Conservation (phyloP, 2,113 vertebrate genomes). For the Apaloderma vittatum region DNA sequence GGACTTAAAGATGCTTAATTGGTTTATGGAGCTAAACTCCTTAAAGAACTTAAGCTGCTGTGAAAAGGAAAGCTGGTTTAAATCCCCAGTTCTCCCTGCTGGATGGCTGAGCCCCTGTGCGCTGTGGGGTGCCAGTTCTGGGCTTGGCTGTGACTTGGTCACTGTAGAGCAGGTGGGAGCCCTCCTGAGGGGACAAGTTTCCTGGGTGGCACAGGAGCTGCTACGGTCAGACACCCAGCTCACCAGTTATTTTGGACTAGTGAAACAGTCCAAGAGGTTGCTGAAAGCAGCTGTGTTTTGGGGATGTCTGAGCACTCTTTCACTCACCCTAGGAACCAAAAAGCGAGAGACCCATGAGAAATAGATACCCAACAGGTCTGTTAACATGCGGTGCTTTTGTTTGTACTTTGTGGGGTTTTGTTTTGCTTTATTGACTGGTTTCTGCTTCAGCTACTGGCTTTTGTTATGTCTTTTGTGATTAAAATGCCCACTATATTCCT, state of each 20-base stretch:
- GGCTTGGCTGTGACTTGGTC: not conserved
- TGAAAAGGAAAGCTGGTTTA: slow-evolving; percentile 43
- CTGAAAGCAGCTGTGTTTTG: not conserved
- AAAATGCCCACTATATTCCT: not conserved
- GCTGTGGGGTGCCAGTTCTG: not conserved
- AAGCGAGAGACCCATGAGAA: not conserved
- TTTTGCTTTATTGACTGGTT: not conserved
- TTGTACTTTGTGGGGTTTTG: not conserved
- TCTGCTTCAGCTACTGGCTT: not conserved
- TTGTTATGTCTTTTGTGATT: not conserved
- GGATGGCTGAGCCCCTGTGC: not conserved
- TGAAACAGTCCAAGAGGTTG: not conserved
- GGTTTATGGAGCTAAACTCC: slow-evolving; percentile 56
- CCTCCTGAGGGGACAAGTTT: not conserved
- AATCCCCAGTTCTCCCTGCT: not conserved
- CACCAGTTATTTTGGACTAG: not conserved
- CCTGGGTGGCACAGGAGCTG: not conserved
- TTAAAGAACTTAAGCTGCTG: slow-evolving; percentile 48
- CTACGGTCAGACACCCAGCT: not conserved
- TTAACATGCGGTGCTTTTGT: not conserved
- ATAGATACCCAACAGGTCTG: not conserved
- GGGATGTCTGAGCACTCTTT: not conserved
- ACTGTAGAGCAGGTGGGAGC: not conserved
- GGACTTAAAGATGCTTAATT: slow-evolving; percentile 43
- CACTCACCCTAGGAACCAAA: not conserved